Evolutionary conservation across 2,113 vertebrate genomes (phyloP).

Genomic region (Pedetes capensis): DNA sequence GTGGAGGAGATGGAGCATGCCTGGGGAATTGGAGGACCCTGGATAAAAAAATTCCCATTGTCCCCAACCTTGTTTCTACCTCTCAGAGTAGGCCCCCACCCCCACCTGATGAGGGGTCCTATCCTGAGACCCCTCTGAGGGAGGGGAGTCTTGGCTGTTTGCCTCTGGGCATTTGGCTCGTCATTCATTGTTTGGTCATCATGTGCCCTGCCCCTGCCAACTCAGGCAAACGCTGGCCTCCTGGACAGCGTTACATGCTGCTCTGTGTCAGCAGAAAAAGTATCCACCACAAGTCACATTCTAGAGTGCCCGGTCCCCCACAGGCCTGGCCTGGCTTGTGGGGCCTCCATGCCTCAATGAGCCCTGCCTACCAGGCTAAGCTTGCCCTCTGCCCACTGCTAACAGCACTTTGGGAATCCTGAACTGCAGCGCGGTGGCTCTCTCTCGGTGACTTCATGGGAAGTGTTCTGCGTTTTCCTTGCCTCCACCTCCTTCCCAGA

Average conservation of each 20-base stretch:
- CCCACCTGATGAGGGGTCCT: background rate
- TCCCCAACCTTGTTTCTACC: rapidly evolving
- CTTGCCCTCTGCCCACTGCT: background rate
- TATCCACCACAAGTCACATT: background rate
- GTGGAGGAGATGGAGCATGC: background rate
- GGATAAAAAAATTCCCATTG: too few species aligned
- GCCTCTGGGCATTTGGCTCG: background rate
- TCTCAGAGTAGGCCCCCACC: background rate
- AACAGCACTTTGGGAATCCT: constrained; percentile 53
- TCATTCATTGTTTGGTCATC: constrained; percentile 32
- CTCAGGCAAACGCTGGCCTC: constrained; percentile 21
- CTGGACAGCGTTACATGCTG: background rate
- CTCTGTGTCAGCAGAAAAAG: constrained; percentile 57
- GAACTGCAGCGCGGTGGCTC: constrained; percentile 18
- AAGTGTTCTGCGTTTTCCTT: constrained; percentile 51
- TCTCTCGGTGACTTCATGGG: constrained; percentile 38
- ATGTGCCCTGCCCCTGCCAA: constrained; percentile 8
- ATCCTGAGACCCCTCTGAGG: background rate
- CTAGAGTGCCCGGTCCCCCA: background rate
- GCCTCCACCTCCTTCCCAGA: constrained; percentile 57
- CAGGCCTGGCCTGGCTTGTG: background rate
- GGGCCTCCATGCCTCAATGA: background rate
- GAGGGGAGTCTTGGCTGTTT: background rate
- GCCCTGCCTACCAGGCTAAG: background rate
- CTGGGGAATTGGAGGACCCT: background rate